phyloP scores from a whole-genome alignment of 2,888 invertebrate species.

The Dione juno region DNA sequence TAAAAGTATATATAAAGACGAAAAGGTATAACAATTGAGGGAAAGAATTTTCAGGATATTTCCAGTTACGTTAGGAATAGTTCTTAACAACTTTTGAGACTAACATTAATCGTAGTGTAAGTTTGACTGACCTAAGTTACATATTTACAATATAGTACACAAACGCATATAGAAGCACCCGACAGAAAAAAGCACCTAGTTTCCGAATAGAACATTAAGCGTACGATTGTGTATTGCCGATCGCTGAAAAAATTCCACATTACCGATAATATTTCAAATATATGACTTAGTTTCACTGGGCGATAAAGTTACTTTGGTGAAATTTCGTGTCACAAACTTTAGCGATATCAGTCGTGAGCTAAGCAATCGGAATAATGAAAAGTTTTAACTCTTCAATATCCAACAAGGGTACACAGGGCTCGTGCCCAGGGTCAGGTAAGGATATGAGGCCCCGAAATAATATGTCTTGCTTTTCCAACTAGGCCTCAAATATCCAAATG shows the following conservation, averaged over 20 bases:
- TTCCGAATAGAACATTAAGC: slow-evolving; percentile 80
- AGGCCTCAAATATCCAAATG: too few species aligned
- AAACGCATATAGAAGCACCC: slow-evolving; percentile 81
- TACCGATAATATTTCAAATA: slow-evolving; percentile 50
- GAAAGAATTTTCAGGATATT: slow-evolving; percentile 14
- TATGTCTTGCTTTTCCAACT: too few species aligned
- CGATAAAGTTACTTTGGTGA: slow-evolving; percentile 48
- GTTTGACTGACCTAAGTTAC: slow-evolving; percentile 63
- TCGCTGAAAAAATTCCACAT: slow-evolving; percentile 58
- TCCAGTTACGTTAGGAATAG: slow-evolving; percentile 34
- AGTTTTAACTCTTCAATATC: slow-evolving; percentile 22
- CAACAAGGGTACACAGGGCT: too few species aligned
- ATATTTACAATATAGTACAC: slow-evolving; percentile 81
- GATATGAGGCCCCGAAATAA: too few species aligned
- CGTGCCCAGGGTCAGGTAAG: too few species aligned
- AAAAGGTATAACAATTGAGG: slow-evolving; percentile 10
- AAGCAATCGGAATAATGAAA: slow-evolving; percentile 27
- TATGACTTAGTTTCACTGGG: slow-evolving; percentile 64
- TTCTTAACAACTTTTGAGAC: slow-evolving; percentile 36
- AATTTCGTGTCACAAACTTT: slow-evolving; percentile 33
- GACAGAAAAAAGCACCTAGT: slow-evolving; percentile 83
- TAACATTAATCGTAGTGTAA: slow-evolving; percentile 37
- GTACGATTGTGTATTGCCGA: slow-evolving; percentile 68
- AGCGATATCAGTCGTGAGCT: slow-evolving; percentile 33
- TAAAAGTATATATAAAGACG: slow-evolving; percentile 7